These are phyloP conservation scores for Stomorhina lunata DNA, from an alignment of 2,888 invertebrate genomes.

Conservation along the genomic window DNA sequence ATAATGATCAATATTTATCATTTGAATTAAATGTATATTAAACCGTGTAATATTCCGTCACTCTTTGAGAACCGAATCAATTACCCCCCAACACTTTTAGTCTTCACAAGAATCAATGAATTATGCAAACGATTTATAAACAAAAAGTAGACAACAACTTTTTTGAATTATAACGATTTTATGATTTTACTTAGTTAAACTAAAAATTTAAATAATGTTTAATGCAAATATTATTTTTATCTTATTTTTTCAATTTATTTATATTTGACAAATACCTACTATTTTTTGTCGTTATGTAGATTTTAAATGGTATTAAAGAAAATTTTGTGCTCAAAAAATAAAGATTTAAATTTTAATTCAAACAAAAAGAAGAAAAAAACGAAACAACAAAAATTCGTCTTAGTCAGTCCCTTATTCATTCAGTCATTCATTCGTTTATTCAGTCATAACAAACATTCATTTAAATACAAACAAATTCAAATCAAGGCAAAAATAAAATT, in stretches of 20 bases:
- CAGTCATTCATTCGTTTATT: background rate
- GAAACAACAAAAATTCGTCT: too few relatives aligned
- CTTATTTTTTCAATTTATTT: background rate
- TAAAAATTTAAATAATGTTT: constrained; percentile 49
- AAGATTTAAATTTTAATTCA: constrained; percentile 39
- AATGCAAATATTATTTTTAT: constrained; percentile 38
- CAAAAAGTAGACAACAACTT: background rate
- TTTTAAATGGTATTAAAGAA: constrained; percentile 17
- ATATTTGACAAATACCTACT: constrained; percentile 29
- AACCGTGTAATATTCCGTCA: background rate
- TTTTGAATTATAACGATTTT: background rate
- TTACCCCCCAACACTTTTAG: too few relatives aligned
- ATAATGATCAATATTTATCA: too few relatives aligned
- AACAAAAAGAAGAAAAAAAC: background rate
- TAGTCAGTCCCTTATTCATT: background rate
- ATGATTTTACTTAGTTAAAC: constrained; percentile 10
- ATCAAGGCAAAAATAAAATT: constrained; percentile 29
- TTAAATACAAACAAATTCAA: constrained; percentile 35
- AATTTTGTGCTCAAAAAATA: background rate
- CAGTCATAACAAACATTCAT: constrained; percentile 3
- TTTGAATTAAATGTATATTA: too few relatives aligned
- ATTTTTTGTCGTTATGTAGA: too few relatives aligned
- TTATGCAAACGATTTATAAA: too few relatives aligned
- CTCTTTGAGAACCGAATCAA: background rate
- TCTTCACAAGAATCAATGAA: too few relatives aligned